Conservation (phyloP, 2,797 vertebrate species). For the Alcedo quadribrachys region DNA sequence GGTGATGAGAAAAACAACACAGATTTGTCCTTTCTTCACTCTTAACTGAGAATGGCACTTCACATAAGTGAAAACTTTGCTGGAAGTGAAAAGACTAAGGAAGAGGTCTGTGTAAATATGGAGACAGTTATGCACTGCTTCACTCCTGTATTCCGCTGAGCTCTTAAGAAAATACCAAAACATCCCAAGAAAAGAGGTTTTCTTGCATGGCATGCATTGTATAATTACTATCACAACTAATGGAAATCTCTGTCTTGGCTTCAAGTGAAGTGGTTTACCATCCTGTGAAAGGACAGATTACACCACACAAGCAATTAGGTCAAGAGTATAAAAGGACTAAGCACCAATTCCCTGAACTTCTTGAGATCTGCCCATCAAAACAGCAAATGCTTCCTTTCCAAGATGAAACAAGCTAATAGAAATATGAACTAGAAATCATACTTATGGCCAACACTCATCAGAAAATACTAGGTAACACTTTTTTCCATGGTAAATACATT, state of each 20-base stretch:
- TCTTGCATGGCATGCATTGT: neutral
- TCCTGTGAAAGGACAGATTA: slow-evolving; percentile 4
- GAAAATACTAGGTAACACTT: neutral
- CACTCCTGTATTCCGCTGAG: neutral
- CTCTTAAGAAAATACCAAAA: neutral
- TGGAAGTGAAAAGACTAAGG: neutral
- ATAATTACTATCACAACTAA: neutral
- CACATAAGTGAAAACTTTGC: neutral
- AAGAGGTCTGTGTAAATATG: neutral
- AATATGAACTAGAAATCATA: neutral
- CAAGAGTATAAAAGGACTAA: slow-evolving; percentile 8
- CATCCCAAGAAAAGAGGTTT: neutral
- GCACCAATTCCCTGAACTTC: neutral
- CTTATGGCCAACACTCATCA: neutral
- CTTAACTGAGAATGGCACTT: neutral
- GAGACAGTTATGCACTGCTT: neutral
- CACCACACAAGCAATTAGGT: neutral
- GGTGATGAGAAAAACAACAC: slow-evolving; percentile 54
- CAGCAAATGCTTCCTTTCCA: slow-evolving; percentile 7
- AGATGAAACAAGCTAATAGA: slow-evolving; percentile 23
- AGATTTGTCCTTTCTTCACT: slow-evolving; percentile 1
- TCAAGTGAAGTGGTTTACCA: neutral
- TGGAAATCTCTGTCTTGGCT: neutral
- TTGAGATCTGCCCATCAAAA: neutral
- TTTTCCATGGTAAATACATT: neutral